Conservation (phyloP, 2,888 invertebrate genomes). For the Chaetogeoica ovagalla region DNA sequence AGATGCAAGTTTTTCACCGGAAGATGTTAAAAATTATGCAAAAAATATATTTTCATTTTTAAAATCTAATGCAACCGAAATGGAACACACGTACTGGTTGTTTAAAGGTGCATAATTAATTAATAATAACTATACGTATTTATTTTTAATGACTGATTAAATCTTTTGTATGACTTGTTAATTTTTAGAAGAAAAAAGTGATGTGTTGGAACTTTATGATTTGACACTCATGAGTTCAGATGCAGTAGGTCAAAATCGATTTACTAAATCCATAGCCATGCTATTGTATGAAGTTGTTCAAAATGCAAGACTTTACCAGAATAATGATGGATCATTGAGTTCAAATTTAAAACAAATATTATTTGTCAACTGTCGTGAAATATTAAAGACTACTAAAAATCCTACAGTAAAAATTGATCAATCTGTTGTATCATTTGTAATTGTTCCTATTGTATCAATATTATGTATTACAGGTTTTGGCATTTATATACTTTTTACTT, state of each 20-base stretch:
- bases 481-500: slow-evolving; percentile 85
- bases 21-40: slow-evolving; percentile 86
- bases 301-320: slow-evolving; percentile 73
- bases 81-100: slow-evolving; percentile 95
- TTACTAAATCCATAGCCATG: slow-evolving; percentile 91
- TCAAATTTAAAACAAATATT: slow-evolving; percentile 77
- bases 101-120: slow-evolving; percentile 71
- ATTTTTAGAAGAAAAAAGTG: slow-evolving; percentile 72
- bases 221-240: slow-evolving; percentile 79
- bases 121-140: background rate
- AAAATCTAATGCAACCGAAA: slow-evolving; percentile 89
- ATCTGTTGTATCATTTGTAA: background rate
- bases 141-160: background rate
- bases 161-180: background rate
- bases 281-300: slow-evolving; percentile 85
- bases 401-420: slow-evolving; percentile 63
- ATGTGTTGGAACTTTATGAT: slow-evolving; percentile 91
- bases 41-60: slow-evolving; percentile 90
- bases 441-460: background rate
- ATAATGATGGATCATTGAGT: slow-evolving; percentile 60
- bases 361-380: slow-evolving; percentile 77
- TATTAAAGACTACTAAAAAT: slow-evolving; percentile 76
- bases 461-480: slow-evolving; percentile 68
- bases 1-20: slow-evolving; percentile 82
- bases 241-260: slow-evolving; percentile 76